phyloP scores from a whole-genome alignment of 2,888 invertebrate species.

The Zeuzera pyrina region DNA sequence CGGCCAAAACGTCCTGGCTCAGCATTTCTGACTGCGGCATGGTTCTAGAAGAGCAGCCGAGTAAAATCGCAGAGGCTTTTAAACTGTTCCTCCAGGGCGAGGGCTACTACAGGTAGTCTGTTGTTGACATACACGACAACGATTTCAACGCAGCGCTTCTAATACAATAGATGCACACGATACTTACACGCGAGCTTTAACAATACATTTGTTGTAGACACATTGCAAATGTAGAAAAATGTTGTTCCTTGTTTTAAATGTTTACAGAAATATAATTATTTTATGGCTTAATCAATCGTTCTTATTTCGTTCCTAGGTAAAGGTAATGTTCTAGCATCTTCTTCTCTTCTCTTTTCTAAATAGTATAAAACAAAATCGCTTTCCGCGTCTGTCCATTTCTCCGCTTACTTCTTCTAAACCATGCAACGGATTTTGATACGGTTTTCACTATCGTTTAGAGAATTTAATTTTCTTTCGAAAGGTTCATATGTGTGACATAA shows the following conservation, averaged over 20 bases:
- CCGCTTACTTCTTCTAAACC: no score
- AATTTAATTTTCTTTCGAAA: no score
- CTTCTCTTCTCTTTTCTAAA: no score
- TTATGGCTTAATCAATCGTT: conserved; percentile 58
- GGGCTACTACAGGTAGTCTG: conserved; percentile 88
- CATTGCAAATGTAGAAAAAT: conserved; percentile 56
- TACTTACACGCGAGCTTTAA: conserved; percentile 70
- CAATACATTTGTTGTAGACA: conserved; percentile 55
- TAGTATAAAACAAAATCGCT: no score
- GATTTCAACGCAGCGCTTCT: conserved; percentile 40
- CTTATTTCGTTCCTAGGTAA: no score
- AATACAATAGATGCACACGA: conserved; percentile 57
- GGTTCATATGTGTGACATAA: no score
- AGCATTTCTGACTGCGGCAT: conserved; percentile 99
- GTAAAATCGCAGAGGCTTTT: conserved; percentile 97
- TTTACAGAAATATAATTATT: conserved; percentile 65
- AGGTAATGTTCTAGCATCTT: no score
- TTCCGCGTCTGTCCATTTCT: no score
- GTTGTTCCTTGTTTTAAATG: conserved; percentile 61
- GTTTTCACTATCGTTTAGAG: no score
- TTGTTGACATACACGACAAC: conserved; percentile 22
- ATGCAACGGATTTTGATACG: no score
- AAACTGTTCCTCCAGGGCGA: conserved; percentile 98
- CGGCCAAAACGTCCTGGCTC: conserved; percentile 97
- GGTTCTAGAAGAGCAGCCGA: conserved; percentile 98